Conservation (phyloP, 2,888 invertebrate genomes). For the Dolomedes plantarius region DNA sequence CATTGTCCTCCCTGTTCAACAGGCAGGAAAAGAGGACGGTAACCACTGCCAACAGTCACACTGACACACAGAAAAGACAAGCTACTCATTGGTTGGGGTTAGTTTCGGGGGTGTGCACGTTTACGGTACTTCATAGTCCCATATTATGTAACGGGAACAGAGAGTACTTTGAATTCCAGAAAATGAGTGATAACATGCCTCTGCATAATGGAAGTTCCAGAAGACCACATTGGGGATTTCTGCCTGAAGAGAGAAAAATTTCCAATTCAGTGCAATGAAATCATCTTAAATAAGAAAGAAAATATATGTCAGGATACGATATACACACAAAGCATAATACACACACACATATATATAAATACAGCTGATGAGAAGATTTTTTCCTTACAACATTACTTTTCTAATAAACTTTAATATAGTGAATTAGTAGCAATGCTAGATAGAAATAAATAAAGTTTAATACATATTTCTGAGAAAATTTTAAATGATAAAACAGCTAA, state of each 20-base stretch:
- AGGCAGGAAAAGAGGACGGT: slow-evolving; percentile 41
- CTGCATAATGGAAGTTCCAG: slow-evolving; percentile 69
- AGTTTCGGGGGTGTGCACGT: slow-evolving; percentile 66
- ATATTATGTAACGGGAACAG: slow-evolving; percentile 69
- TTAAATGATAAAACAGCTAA: too few relatives aligned
- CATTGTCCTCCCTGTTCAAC: slow-evolving; percentile 52
- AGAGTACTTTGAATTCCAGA: slow-evolving; percentile 68
- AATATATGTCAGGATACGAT: too few relatives aligned
- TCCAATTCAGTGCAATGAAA: too few relatives aligned
- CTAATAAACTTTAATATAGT: too few relatives aligned
- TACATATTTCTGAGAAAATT: too few relatives aligned
- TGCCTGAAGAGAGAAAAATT: slow-evolving; percentile 37
- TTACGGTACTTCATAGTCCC: slow-evolving; percentile 43
- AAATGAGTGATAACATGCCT: slow-evolving; percentile 60
- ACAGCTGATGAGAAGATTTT: too few relatives aligned
- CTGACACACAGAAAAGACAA: slow-evolving; percentile 72
- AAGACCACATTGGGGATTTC: slow-evolving; percentile 61
- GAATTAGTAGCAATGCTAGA: too few relatives aligned
- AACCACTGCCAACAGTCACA: slow-evolving; percentile 58
- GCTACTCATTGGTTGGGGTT: slow-evolving; percentile 54
- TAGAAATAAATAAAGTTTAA: too few relatives aligned
- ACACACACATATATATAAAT: too few relatives aligned
- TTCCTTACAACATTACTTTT: too few relatives aligned
- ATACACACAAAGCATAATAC: too few relatives aligned
- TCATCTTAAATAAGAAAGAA: too few relatives aligned